Percentiles rank a stretch among this genome's conserved stretches.
Evolutionary conservation across 2,888 invertebrate species (phyloP).

Genomic region (Belgica antarctica): DNA sequence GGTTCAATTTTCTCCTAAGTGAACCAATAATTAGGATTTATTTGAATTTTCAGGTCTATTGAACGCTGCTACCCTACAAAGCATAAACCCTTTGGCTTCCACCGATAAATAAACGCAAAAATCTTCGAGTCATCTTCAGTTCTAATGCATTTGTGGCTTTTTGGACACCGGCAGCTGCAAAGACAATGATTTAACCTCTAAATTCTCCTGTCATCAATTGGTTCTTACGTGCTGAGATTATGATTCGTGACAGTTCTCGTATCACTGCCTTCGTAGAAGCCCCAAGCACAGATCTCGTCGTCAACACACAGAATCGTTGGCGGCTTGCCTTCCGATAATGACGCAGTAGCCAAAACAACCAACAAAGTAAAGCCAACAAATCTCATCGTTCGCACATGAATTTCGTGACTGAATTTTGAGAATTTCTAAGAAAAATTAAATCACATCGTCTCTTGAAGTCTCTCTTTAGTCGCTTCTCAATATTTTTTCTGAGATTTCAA

Average conservation of each 20-base stretch:
- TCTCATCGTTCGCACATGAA: not conserved
- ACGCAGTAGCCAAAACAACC: not conserved
- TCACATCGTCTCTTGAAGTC: conserved; percentile 8
- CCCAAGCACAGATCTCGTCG: not conserved
- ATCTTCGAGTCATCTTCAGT: not conserved
- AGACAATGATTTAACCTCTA: not conserved
- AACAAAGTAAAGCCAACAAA: too few species aligned
- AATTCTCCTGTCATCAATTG: not conserved
- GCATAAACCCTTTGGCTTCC: not conserved
- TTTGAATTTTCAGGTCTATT: not conserved
- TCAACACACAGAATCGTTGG: not conserved
- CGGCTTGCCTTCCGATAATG: not conserved
- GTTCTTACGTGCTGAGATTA: not conserved
- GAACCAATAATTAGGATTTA: not conserved
- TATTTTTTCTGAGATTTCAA: not conserved
- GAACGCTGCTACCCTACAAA: too few species aligned
- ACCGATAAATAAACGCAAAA: conserved; percentile 18
- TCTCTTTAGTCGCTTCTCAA: not conserved
- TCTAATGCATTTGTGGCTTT: conserved; percentile 7
- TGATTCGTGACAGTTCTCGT: not conserved
- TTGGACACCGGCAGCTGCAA: conserved; percentile 30
- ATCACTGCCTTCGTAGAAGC: not conserved
- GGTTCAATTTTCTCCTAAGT: not conserved
- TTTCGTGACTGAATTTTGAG: conserved; percentile 7
- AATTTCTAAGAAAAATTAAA: conserved; percentile 1